Conservation (phyloP, 2,797 vertebrate species). For the Takifugu ocellatus region DNA sequence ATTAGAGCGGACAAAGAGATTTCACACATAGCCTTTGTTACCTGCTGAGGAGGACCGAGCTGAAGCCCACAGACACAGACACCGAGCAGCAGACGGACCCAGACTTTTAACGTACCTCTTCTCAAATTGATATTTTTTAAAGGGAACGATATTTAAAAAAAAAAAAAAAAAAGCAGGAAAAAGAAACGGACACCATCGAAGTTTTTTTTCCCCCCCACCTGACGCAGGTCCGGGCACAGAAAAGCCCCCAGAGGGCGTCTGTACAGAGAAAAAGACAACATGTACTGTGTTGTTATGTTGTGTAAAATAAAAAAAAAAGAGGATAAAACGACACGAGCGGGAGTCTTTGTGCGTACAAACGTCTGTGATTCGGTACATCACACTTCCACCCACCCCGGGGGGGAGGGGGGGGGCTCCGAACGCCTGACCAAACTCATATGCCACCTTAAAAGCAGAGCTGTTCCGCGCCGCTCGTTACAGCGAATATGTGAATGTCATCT, state of each 20-base stretch:
- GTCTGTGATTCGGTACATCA: no score
- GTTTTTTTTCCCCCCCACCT: conserved; percentile 42
- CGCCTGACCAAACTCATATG: no score
- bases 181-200: conserved; percentile 12
- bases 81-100: conserved; percentile 38
- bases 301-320: conserved; percentile 82
- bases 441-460: no score
- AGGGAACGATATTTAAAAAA: conserved; percentile 42
- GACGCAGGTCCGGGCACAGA: conserved; percentile 77
- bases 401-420: no score
- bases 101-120: conserved; percentile 76
- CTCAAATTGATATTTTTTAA: conserved; percentile 91
- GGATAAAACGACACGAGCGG: conserved; percentile 77
- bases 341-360: conserved; percentile 10
- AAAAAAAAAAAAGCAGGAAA: conserved; percentile 30
- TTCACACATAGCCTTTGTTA: conserved; percentile 84
- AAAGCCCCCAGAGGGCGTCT: conserved; percentile 74
- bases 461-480: no score
- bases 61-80: conserved; percentile 40
- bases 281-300: conserved; percentile 89
- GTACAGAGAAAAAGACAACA: conserved; percentile 87
- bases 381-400: no score
- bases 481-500: no score
- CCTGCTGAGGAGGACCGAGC: conserved; percentile 66
- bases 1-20: conserved; percentile 55